phyloP scores from a whole-genome alignment of 1,140 invertebrate species.

The Agrypnia vestita region DNA sequence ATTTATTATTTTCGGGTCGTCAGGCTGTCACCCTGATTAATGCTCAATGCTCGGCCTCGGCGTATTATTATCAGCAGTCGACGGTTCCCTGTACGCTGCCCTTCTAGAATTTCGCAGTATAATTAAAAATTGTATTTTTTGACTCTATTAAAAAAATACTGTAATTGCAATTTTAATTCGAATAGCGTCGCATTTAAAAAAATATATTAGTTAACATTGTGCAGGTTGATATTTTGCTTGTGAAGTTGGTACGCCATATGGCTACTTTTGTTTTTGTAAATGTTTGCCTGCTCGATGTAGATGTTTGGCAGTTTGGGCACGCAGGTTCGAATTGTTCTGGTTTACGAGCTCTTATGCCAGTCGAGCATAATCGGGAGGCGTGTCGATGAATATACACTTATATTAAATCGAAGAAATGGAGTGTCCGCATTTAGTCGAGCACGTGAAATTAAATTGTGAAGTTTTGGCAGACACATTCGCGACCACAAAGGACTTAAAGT shows the following conservation, averaged over 20 bases:
- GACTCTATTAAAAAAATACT: too few relatives aligned
- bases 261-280: conserved; percentile 45
- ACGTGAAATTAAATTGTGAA: conserved; percentile 71
- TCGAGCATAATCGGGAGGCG: conserved; percentile 17
- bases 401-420: conserved; percentile 69
- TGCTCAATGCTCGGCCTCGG: background rate
- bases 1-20: conserved; percentile 2
- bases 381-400: conserved; percentile 43
- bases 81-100: background rate
- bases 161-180: too few relatives aligned
- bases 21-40: background rate
- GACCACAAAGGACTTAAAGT: conserved; percentile 72
- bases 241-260: conserved; percentile 35
- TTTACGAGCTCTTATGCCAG: conserved; percentile 15
- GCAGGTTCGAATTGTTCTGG: conserved; percentile 39
- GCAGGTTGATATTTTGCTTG: conserved; percentile 1
- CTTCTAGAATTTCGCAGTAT: background rate
- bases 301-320: conserved; percentile 48
- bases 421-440: conserved; percentile 76
- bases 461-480: conserved; percentile 46
- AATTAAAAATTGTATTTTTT: too few relatives aligned
- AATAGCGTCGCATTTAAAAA: too few relatives aligned
- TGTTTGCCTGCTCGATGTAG: conserved; percentile 47
- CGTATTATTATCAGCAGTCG: background rate
- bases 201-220: conserved; percentile 10